Base-by-base conservation (phyloP, 2,888 invertebrate species). In the Eueremaeus valkanovi region DNA sequence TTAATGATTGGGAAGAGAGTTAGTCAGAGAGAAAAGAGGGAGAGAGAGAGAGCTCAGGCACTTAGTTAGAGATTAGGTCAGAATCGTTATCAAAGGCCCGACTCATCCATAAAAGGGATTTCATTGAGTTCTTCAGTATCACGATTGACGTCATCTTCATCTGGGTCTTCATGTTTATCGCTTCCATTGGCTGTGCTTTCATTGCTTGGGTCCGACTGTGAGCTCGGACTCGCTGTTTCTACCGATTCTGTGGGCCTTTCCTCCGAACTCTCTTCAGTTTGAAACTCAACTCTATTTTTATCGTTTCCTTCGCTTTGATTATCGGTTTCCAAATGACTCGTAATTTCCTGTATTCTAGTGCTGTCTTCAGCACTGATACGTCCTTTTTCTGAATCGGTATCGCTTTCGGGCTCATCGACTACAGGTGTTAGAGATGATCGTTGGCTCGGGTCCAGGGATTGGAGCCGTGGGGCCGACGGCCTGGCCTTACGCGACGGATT, bases 401-500 rank as follows among this genome's bases (percentile, higher is more conserved):
- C 75, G 27, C 75, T 75, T 63, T 75, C 75, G 21, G 75, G 75
- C 13, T 75, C 75, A 45, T 75, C 75, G 31, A 75, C 40, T 1
- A 75, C 18, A 21, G 75, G 75, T 29, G 75, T 0, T 6, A 75
- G 33, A 1, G 73, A 74, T 42, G 27, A 9, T 24, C 68, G 24
- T 9, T 73, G 31, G 18, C 21, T 61, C 33, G 21, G 74, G n/a
- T 75, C 66, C 13, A 76, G 76, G 29, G 75, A 31, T 21, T 76
- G 70, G 42, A 77, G 45, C 24, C 76, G 72, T 3, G 79, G 78
- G 36, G 79, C 76, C 21, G 73, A 55, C 18, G 93, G 94, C 45
- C 91, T 88, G 81, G 91, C 89, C 82, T 95, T 95, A 77, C 91
- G 87, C n/a, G 96, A 91, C 33, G 92, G 90, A 86, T 97, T 96